These are phyloP conservation scores for Clarias gariepinus DNA, from an alignment of 2,113 vertebrate genomes.

Conservation along the genomic window DNA sequence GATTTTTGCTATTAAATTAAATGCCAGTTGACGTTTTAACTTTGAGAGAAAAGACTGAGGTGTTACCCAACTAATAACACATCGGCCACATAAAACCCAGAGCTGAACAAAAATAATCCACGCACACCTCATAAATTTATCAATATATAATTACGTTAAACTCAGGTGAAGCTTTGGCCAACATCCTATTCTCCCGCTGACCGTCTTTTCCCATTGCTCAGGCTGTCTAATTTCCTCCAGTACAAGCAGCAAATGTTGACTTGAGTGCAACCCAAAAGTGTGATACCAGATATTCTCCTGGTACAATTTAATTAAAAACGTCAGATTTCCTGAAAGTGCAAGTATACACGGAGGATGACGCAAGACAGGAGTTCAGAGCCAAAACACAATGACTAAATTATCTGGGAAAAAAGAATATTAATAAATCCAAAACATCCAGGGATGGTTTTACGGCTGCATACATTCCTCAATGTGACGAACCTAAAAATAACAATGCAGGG, in stretches of 20 bases:
- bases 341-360: slow-evolving; percentile 41
- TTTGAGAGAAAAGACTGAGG: slow-evolving; percentile 51
- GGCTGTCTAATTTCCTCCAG: slow-evolving; percentile 58
- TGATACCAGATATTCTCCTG: slow-evolving; percentile 56
- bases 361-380: slow-evolving; percentile 34
- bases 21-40: slow-evolving; percentile 2
- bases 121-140: slow-evolving; percentile 69
- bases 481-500: slow-evolving; percentile 58
- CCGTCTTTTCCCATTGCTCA: slow-evolving; percentile 15
- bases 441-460: slow-evolving; percentile 31
- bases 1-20: not conserved
- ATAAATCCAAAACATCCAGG: not conserved
- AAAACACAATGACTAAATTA: slow-evolving; percentile 17
- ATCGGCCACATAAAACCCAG: slow-evolving; percentile 57
- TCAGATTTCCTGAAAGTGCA: slow-evolving; percentile 44
- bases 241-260: slow-evolving; percentile 50
- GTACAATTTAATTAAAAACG: slow-evolving; percentile 66
- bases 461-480: slow-evolving; percentile 56
- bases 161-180: slow-evolving; percentile 47
- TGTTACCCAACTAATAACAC: slow-evolving; percentile 57
- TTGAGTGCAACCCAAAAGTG: slow-evolving; percentile 51
- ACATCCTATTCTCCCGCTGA: slow-evolving; percentile 27
- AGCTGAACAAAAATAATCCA: slow-evolving; percentile 58
- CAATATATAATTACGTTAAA: slow-evolving; percentile 66
- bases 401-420: not conserved